phyloP scores from a whole-genome alignment of 1,140 invertebrate species.

The Drosophila nasuta region DNA sequence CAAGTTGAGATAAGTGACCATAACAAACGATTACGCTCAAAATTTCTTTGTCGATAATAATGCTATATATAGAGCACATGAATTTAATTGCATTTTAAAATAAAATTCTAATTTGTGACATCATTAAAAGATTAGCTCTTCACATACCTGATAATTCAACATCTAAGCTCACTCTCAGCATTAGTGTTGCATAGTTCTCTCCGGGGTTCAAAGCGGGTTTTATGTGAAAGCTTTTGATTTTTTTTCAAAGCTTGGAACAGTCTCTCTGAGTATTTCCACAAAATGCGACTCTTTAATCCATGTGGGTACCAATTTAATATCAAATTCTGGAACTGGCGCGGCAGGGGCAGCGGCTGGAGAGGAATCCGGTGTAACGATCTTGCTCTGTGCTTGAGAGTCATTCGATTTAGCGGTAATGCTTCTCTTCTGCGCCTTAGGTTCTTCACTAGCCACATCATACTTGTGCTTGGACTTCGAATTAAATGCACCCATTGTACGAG shows the following conservation, averaged over 20 bases:
- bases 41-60: slow-evolving; percentile 8
- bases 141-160: slow-evolving; percentile 52
- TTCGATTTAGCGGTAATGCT: neutral
- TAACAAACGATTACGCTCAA: neutral
- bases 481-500: slow-evolving; percentile 39
- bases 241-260: slow-evolving; percentile 63
- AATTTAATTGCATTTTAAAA: slow-evolving; percentile 2
- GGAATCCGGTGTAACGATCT: neutral
- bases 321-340: neutral
- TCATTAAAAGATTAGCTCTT: neutral
- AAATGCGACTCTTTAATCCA: slow-evolving; percentile 85
- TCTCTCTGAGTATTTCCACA: slow-evolving; percentile 79
- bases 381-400: slow-evolving; percentile 2
- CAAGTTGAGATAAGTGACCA: neutral
- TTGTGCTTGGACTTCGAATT: slow-evolving; percentile 44
- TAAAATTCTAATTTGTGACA: neutral
- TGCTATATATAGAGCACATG: neutral
- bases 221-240: slow-evolving; percentile 44
- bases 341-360: neutral
- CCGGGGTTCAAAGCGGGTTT: slow-evolving; percentile 45
- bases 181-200: slow-evolving; percentile 64
- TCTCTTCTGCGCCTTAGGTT: neutral
- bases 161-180: slow-evolving; percentile 51
- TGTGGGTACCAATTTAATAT: slow-evolving; percentile 43
- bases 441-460: slow-evolving; percentile 31